These are phyloP conservation scores for Eurypyga helias DNA, from an alignment of 2,113 vertebrate genomes.

Conservation along the genomic window DNA sequence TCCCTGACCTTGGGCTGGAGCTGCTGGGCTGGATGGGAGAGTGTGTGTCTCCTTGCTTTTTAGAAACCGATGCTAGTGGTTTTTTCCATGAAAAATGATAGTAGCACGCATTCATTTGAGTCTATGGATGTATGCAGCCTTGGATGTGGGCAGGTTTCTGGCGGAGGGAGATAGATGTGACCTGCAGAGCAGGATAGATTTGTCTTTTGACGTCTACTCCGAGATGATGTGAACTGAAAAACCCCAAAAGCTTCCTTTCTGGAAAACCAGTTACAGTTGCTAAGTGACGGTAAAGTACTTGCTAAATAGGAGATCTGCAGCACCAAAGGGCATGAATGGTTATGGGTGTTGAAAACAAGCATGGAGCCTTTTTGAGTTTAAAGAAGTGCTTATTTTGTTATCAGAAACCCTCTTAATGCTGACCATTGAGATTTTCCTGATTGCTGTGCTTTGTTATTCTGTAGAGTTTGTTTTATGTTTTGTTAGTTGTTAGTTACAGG, in stretches of 20 bases:
- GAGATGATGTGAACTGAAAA: constrained; percentile 14
- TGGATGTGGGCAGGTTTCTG: background rate
- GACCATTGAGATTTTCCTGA: background rate
- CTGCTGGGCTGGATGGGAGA: background rate
- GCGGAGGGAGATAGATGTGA: background rate
- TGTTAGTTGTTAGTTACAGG: background rate
- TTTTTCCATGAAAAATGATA: background rate
- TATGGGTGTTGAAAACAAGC: background rate
- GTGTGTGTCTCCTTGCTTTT: background rate
- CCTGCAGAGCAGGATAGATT: constrained; percentile 4
- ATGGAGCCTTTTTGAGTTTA: background rate
- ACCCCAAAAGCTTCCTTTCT: constrained; percentile 31
- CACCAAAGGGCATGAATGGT: constrained; percentile 31
- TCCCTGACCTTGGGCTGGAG: accelerated
- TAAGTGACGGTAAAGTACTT: constrained; percentile 54
- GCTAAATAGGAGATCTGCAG: constrained; percentile 20
- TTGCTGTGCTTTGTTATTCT: background rate
- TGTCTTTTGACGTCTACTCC: constrained; percentile 17
- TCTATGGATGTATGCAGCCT: background rate
- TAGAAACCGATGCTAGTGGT: background rate
- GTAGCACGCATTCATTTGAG: background rate
- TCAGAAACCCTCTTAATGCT: background rate
- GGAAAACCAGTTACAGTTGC: constrained; percentile 43
- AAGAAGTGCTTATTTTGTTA: background rate
- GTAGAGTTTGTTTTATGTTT: background rate